These are phyloP conservation scores for Prinia subflava DNA, from an alignment of 2,113 vertebrate genomes.

Conservation along the genomic window DNA sequence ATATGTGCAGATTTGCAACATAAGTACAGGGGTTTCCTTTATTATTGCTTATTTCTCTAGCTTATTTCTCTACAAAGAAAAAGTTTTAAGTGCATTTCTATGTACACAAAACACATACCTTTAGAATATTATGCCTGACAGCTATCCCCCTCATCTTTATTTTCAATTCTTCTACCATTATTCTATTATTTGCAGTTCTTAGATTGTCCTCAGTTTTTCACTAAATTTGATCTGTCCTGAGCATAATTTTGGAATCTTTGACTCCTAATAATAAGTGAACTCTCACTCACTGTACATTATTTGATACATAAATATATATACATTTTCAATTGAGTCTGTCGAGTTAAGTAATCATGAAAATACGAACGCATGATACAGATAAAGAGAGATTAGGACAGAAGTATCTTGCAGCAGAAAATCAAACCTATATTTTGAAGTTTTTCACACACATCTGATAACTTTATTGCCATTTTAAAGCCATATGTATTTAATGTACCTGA, in stretches of 20 bases:
- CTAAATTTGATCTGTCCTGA: background rate
- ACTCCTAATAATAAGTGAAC: background rate
- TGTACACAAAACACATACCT: background rate
- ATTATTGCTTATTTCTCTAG: background rate
- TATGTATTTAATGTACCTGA: slow-evolving; percentile 83
- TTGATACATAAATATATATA: background rate
- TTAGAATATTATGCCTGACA: background rate
- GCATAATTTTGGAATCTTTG: background rate
- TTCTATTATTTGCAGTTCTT: background rate
- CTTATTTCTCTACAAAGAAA: background rate
- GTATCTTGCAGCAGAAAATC: background rate
- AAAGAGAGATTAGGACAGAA: background rate
- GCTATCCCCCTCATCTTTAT: background rate
- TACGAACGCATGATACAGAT: background rate
- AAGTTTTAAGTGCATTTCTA: background rate
- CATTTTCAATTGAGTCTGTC: background rate
- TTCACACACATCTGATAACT: background rate
- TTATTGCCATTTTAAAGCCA: background rate
- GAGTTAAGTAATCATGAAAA: background rate
- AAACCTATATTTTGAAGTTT: background rate
- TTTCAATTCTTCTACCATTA: background rate
- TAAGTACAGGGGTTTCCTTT: background rate
- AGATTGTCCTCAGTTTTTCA: background rate
- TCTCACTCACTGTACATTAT: background rate
- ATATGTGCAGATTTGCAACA: background rate